Evolutionary conservation across 2,888 invertebrate genomes (phyloP).

Genomic region (Leptarthrus brevirostris): DNA sequence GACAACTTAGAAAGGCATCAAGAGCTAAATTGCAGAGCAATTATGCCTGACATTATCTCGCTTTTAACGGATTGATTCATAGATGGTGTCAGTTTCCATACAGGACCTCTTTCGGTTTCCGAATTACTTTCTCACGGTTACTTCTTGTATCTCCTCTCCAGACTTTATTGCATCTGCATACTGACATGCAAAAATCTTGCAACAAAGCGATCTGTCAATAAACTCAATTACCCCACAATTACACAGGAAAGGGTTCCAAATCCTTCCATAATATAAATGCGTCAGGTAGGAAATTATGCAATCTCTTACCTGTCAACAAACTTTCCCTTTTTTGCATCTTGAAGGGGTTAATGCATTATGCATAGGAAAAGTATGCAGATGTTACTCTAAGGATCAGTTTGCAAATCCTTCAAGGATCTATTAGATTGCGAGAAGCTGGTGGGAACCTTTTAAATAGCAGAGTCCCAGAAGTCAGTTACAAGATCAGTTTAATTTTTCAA

Average conservation of each 20-base stretch:
- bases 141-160: neutral
- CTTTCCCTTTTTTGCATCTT: slow-evolving; percentile 30
- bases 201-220: slow-evolving; percentile 37
- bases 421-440: neutral
- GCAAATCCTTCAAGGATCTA: neutral
- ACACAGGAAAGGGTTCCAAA: slow-evolving; percentile 30
- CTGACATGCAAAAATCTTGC: slow-evolving; percentile 30
- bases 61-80: too few relatives aligned
- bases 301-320: slow-evolving; percentile 20
- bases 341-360: slow-evolving; percentile 7
- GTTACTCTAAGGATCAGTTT: neutral
- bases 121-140: too few relatives aligned
- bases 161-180: slow-evolving; percentile 19
- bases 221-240: slow-evolving; percentile 38
- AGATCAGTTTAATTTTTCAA: too few relatives aligned
- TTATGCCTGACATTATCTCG: too few relatives aligned
- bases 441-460: neutral
- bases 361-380: neutral
- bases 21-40: too few relatives aligned
- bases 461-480: neutral
- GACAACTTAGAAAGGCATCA: too few relatives aligned
- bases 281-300: slow-evolving; percentile 41
- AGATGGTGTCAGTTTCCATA: too few relatives aligned
- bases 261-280: neutral
- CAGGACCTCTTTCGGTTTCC: too few relatives aligned